These are phyloP conservation scores for Teleogryllus occipitalis DNA, from an alignment of 1,140 invertebrate genomes.

Conservation along the genomic window DNA sequence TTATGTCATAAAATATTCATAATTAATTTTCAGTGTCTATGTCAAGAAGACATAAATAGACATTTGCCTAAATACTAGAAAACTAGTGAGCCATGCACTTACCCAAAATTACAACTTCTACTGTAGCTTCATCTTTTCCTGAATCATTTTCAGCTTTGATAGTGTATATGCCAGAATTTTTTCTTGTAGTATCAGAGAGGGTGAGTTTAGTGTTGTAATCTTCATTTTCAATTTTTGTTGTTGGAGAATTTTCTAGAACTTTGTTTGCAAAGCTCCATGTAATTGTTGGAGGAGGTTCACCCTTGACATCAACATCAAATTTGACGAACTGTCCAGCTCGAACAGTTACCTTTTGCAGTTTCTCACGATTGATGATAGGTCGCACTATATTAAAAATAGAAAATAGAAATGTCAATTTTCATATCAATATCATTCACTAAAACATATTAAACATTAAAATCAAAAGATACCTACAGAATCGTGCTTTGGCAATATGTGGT, in stretches of 20 bases:
- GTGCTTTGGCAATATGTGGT: constrained; percentile 80
- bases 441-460: background rate
- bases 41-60: too few relatives aligned
- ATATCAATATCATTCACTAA: too few relatives aligned
- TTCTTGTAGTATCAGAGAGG: constrained; percentile 68
- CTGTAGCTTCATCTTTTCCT: constrained; percentile 86
- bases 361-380: constrained; percentile 85
- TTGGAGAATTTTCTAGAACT: constrained; percentile 49
- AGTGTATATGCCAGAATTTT: constrained; percentile 83
- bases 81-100: constrained; percentile 24
- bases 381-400: constrained; percentile 53
- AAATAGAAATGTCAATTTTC: background rate
- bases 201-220: constrained; percentile 87
- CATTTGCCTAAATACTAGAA: too few relatives aligned
- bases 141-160: constrained; percentile 86
- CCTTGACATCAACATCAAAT: constrained; percentile 88
- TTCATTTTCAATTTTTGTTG: constrained; percentile 76
- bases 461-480: constrained; percentile 60
- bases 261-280: constrained; percentile 77
- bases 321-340: constrained; percentile 86
- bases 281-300: constrained; percentile 88
- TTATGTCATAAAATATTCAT: too few relatives aligned
- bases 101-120: constrained; percentile 89
- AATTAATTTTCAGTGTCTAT: too few relatives aligned
- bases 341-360: constrained; percentile 79